Base-by-base conservation (phyloP, 2,113 vertebrate species). In the Acanthochromis polyacanthus region DNA sequence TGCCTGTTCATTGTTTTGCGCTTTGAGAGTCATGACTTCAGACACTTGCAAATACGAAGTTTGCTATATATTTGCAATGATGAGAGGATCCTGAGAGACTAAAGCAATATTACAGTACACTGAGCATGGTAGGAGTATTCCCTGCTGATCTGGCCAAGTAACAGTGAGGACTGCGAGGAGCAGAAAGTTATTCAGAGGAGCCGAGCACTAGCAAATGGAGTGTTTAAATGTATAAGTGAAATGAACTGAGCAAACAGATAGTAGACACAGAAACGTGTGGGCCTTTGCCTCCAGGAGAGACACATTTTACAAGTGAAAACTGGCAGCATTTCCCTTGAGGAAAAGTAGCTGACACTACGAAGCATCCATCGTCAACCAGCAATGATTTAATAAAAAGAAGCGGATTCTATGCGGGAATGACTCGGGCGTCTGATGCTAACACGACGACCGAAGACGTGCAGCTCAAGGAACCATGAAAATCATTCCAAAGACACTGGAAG, bases 11-110 rank as follows among this genome's bases (percentile, higher is more conserved):
- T 61, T 76, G 63, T 83, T 71, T 55, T 7, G 58, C 53, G 74
- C 57, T 79, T 78, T 81, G 70, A 85, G 71, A 89, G 79, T 81
- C 74, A 71, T 69, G 56, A 79, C 73, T 80, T 83, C 69, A 80
- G 70, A 74, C 60, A 63, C 69, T 78, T 43, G 38, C 76, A 80
- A 87, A 88, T 84, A 57, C 82, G 20, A 66, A 85, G 88, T 71
- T 59, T 78, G 60, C 51, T 66, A 78, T 51, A 59, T 75, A 86
- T 88, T 79, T 84, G 84, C 64, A 63, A 66, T 74, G 72, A 58
- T 12, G 63, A 78, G 59, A 70, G 5, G 40, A 76, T 84, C 72
- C 66, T 71, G 14, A 48, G 73, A 80, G 86, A 80, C 69, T 20
- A 36, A 80, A 80, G 77, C 45, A 67, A 80, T 84, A 87, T 80